Conservation (phyloP, 2,888 invertebrate genomes). For the Amblyjoppa fuscipennis region DNA sequence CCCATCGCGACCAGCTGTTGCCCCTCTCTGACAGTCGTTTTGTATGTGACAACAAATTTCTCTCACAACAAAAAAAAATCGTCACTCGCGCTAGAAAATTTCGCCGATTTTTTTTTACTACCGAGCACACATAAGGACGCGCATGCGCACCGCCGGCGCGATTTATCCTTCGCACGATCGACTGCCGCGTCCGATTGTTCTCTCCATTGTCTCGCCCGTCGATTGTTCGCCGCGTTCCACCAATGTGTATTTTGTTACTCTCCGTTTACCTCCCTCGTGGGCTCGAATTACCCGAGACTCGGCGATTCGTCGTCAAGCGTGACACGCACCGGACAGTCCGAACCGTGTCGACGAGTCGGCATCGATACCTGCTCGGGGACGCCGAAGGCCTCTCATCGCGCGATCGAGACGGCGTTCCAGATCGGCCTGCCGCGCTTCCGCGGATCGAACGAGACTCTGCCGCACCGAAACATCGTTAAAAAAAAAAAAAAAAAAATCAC, state of each 20-base stretch:
- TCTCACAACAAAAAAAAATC: neutral
- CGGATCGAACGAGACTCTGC: conserved; percentile 35
- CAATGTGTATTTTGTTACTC: neutral
- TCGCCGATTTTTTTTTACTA: neutral
- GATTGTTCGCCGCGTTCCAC: conserved; percentile 44
- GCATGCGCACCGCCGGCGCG: neutral
- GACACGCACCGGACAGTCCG: no score
- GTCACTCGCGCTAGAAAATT: neutral
- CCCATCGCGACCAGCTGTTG: conserved; percentile 70
- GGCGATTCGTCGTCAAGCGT: neutral
- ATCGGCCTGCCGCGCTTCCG: conserved; percentile 41
- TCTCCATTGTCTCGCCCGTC: conserved; percentile 40
- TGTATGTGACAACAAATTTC: neutral
- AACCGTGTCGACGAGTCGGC: no score
- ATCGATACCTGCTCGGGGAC: neutral
- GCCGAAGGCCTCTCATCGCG: conserved; percentile 53
- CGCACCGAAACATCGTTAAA: conserved; percentile 52
- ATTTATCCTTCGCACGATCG: conserved; percentile 48
- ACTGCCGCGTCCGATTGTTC: conserved; percentile 28
- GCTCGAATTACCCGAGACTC: neutral
- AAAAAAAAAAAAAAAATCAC: neutral
- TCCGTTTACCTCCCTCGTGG: neutral
- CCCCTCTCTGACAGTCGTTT: neutral
- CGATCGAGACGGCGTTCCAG: conserved; percentile 42
- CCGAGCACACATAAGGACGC: neutral